Base-by-base conservation (phyloP, 2,797 vertebrate species). In the Decapterus maruadsi region DNA sequence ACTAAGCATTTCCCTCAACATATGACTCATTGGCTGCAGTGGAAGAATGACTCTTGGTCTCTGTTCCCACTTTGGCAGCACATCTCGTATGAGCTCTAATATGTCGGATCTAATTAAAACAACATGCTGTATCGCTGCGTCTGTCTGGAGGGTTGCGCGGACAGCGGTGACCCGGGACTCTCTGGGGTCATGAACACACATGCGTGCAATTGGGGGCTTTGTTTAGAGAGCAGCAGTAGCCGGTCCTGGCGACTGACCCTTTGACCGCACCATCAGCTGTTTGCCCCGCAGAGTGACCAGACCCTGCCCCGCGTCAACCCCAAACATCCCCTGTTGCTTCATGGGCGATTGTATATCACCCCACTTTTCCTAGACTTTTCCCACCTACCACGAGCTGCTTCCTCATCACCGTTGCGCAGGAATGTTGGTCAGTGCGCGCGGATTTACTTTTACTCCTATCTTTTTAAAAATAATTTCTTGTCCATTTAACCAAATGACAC, bases 261-360 rank as follows among this genome's bases (percentile, higher is more conserved):
- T 58, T 88, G 90, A 90, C 93, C 90, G 20, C 79, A 73, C 57
- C 80, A 81, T 92, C 92, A 92, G 87, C 89, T 90, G 85, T 85
- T 88, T 75, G 77, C 71, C 82, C 80, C 36, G 58, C 78, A 71
- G 75, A 80, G 63, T 71, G 81, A 81, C 76, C 75, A 34, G 53
- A 53, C 62, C 20, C 9, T 22, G 20, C 14, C 31, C 38, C 20
- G 17, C 16, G 48, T 29, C 60, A 40, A 48, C 29, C 65, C 64
- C 40, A 58, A 67, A 77, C 79, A 68, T 82, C 82, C 68, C 68
- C 53, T 71, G 16, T 4, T 46, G 26, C 68, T 51, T 42, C 11
- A n/a, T 13, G 4, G 16, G 5, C 14, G 1, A 56, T 57, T n/a
- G 13, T 42, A 42, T 64, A 63, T 74, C 68, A 79, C 22, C 46